These are phyloP conservation scores for Onychomys torridus DNA, from an alignment of 2,797 vertebrate species.

Conservation along the genomic window DNA sequence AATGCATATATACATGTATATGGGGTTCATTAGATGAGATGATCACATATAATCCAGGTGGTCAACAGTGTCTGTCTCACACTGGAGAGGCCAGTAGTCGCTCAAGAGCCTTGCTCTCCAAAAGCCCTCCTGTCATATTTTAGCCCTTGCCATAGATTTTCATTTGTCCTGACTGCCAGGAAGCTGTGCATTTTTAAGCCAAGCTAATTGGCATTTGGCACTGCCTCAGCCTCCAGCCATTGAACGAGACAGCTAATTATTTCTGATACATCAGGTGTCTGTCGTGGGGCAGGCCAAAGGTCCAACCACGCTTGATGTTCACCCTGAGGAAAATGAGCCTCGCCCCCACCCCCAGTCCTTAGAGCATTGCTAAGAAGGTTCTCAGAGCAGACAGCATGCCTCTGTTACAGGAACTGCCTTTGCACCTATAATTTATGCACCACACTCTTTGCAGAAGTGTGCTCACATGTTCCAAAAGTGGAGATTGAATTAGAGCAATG, in stretches of 20 bases:
- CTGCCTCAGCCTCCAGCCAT: background rate
- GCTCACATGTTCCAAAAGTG: background rate
- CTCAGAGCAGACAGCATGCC: background rate
- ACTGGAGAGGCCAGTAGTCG: too few species aligned
- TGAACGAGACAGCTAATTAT: slow-evolving; percentile 40
- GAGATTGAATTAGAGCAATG: background rate
- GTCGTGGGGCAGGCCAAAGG: background rate
- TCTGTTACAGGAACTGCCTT: slow-evolving; percentile 45
- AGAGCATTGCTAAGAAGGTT: background rate
- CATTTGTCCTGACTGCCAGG: background rate
- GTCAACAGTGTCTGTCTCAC: background rate
- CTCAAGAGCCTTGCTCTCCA: background rate
- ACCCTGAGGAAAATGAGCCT: background rate
- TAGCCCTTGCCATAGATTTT: background rate
- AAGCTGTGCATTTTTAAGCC: background rate
- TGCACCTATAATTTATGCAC: background rate
- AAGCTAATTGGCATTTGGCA: slow-evolving; percentile 27
- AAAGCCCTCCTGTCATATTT: background rate
- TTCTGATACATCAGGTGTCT: background rate
- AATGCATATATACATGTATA: too few species aligned
- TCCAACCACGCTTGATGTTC: too few species aligned
- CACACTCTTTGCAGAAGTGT: background rate
- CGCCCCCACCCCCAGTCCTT: background rate
- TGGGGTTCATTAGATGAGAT: background rate
- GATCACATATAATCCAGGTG: background rate